Evolutionary conservation across 2,797 vertebrate species (phyloP).

Genomic region (Fringilla coelebs): DNA sequence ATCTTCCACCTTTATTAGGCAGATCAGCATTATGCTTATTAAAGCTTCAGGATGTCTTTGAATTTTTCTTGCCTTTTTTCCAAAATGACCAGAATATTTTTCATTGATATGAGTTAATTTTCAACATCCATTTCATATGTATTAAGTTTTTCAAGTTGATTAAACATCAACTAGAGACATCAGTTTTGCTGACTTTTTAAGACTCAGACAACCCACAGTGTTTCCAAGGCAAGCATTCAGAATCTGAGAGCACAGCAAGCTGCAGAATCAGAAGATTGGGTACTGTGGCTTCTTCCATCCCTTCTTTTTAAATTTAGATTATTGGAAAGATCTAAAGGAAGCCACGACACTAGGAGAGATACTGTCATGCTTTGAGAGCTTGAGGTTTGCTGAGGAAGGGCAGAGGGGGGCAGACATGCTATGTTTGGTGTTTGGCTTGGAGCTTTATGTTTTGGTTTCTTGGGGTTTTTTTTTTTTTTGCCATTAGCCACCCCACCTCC

Average conservation of each 20-base stretch:
- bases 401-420: rapidly evolving
- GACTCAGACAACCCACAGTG: neutral
- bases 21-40: neutral
- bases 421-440: rapidly evolving
- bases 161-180: neutral
- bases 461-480: neutral
- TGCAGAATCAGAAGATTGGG: neutral
- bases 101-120: neutral
- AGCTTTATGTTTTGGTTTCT: neutral
- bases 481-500: too few species aligned
- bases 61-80: neutral
- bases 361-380: neutral
- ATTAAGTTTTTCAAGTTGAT: neutral
- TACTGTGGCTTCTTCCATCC: neutral
- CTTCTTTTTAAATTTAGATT: neutral
- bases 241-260: neutral
- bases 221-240: neutral
- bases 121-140: neutral
- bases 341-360: neutral
- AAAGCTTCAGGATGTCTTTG: neutral
- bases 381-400: neutral
- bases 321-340: neutral
- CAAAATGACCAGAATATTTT: neutral
- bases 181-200: neutral
- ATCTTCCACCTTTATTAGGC: neutral